A percentile compares a stretch with the other conserved stretches of the same genome.
phyloP scores from a whole-genome alignment of 1,140 invertebrate genomes.

The Piezodorus guildinii region DNA sequence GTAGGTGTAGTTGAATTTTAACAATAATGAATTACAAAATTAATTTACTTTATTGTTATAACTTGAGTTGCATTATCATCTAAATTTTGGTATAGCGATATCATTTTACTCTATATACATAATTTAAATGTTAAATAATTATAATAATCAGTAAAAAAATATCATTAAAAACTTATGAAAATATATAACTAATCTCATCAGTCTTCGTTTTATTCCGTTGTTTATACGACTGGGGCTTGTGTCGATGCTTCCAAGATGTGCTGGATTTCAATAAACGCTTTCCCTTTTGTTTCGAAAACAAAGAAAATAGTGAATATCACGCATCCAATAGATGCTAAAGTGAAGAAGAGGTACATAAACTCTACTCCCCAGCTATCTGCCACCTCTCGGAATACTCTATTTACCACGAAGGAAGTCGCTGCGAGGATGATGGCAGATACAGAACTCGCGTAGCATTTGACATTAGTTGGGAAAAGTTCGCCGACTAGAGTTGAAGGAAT shows the following conservation, averaged over 20 bases:
- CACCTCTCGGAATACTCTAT: constrained; percentile 26
- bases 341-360: constrained; percentile 28
- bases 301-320: constrained; percentile 37
- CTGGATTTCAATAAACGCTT: constrained; percentile 64
- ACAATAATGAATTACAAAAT: no score
- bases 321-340: constrained; percentile 38
- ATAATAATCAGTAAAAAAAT: no score
- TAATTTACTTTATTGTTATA: no score
- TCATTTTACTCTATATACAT: no score
- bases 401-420: constrained; percentile 27
- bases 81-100: no score
- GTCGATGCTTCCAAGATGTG: constrained; percentile 28
- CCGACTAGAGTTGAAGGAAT: constrained; percentile 30
- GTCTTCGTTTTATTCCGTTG: no score
- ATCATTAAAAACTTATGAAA: no score
- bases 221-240: no score
- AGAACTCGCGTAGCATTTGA: constrained; percentile 30
- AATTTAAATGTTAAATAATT: no score
- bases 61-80: no score
- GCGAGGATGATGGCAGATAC: constrained; percentile 28
- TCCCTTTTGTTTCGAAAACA: constrained; percentile 61
- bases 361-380: constrained; percentile 13
- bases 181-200: no score
- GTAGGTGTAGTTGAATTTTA: no score
- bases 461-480: constrained; percentile 30